phyloP scores from a whole-genome alignment of 2,888 invertebrate genomes.

The Rhopalosiphum nymphaeae region DNA sequence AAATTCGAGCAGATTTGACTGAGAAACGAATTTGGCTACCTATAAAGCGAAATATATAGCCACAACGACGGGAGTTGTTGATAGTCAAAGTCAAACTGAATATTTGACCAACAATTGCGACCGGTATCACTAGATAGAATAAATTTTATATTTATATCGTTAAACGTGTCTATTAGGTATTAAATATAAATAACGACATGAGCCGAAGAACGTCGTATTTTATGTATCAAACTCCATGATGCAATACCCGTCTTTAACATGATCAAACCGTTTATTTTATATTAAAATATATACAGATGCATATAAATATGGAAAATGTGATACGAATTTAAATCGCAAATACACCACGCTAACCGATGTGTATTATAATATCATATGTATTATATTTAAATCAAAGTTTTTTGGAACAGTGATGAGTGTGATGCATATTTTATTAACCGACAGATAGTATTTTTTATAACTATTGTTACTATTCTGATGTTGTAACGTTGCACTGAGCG shows the following conservation, averaged over 20 bases:
- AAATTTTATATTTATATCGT: not conserved
- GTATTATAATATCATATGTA: not conserved
- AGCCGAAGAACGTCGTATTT: not conserved
- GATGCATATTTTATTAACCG: not conserved
- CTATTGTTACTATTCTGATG: not conserved
- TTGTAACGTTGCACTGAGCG: not conserved
- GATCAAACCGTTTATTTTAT: not conserved
- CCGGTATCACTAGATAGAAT: not conserved
- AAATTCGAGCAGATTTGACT: not conserved
- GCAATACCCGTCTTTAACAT: not conserved
- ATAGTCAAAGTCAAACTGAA: not conserved
- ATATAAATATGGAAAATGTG: not conserved
- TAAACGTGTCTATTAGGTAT: not conserved
- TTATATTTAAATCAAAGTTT: not conserved
- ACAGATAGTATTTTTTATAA: not conserved
- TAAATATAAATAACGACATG: not conserved
- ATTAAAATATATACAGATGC: not conserved
- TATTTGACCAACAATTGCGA: not conserved
- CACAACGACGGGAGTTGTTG: not conserved
- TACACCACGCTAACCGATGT: not conserved
- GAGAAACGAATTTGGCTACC: slow-evolving; percentile 6
- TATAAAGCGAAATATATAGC: slow-evolving; percentile 24
- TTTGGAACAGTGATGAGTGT: not conserved
- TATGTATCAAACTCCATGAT: not conserved
- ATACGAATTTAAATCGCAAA: not conserved